phyloP scores from a whole-genome alignment of 2,797 vertebrate genomes.

The Falco naumanni region DNA sequence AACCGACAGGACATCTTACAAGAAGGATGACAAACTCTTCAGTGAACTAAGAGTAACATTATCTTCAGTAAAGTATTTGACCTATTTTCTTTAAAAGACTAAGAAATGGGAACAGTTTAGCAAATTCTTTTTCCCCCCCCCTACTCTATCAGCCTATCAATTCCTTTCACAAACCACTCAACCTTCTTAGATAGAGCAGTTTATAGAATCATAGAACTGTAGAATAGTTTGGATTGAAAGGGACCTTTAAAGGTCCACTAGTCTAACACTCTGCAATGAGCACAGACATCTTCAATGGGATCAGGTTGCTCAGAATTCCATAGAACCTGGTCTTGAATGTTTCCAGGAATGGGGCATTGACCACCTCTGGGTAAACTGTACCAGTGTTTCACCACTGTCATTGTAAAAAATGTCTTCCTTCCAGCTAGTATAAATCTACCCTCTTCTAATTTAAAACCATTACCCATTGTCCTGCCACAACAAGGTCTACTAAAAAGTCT shows the following conservation, averaged over 20 bases:
- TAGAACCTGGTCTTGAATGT: background rate
- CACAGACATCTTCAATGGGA: background rate
- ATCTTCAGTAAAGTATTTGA: background rate
- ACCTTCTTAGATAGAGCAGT: background rate
- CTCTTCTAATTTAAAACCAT: background rate
- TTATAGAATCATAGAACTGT: background rate
- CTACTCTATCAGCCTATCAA: background rate
- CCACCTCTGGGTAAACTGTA: background rate
- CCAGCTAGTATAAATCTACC: too few species aligned
- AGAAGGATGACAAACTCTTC: background rate
- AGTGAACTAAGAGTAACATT: background rate
- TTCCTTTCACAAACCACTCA: background rate
- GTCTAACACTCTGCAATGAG: background rate
- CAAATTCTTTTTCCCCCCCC: rapidly evolving
- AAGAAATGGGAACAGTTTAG: background rate
- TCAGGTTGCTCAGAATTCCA: background rate
- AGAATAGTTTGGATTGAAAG: background rate
- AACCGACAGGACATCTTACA: background rate
- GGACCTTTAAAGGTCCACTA: background rate
- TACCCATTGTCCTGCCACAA: background rate
- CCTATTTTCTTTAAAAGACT: background rate
- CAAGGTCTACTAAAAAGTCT: background rate
- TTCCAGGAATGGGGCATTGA: background rate
- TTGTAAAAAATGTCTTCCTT: too few species aligned
- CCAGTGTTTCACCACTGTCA: too few species aligned